phyloP scores from a whole-genome alignment of 2,113 vertebrate genomes.

The Nothobranchius furzeri region DNA sequence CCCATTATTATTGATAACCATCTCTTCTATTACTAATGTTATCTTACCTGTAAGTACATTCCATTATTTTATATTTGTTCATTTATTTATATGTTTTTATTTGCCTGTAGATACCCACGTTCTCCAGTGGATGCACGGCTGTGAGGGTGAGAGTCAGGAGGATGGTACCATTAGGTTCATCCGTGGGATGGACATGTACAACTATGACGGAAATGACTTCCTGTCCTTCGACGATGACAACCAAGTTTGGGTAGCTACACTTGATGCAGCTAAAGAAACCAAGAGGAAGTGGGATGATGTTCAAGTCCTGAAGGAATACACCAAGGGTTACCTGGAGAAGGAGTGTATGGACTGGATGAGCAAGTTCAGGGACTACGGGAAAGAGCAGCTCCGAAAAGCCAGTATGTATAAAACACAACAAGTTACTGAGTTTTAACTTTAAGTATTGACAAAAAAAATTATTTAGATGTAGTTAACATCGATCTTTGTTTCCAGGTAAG shows the following conservation, averaged over 20 bases:
- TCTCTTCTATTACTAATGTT: neutral
- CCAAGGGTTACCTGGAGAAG: slow-evolving; percentile 70
- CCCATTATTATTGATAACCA: neutral
- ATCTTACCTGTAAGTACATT: neutral
- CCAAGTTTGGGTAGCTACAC: slow-evolving; percentile 45
- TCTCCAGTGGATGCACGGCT: slow-evolving; percentile 72
- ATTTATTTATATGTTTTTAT: neutral
- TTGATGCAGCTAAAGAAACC: neutral
- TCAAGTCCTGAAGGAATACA: slow-evolving; percentile 65
- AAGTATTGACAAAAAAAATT: neutral
- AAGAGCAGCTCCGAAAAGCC: fast-evolving
- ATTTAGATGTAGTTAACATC: neutral
- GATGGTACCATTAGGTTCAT: fast-evolving
- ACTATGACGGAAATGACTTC: slow-evolving; percentile 68
- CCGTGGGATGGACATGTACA: slow-evolving; percentile 53
- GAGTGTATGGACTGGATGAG: slow-evolving; percentile 66
- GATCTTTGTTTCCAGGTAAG: slow-evolving; percentile 23
- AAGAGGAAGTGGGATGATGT: slow-evolving; percentile 68
- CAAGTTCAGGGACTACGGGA: neutral
- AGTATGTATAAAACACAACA: slow-evolving; percentile 32
- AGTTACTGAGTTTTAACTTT: neutral
- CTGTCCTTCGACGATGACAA: slow-evolving; percentile 44
- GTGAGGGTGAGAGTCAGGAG: neutral
- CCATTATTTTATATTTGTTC: neutral
- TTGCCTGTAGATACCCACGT: slow-evolving; percentile 41